Evolutionary conservation across 1,140 invertebrate genomes (phyloP), one percentile per base, ranked within the genome.

Genomic region (Frieseomelitta varia): DNA sequence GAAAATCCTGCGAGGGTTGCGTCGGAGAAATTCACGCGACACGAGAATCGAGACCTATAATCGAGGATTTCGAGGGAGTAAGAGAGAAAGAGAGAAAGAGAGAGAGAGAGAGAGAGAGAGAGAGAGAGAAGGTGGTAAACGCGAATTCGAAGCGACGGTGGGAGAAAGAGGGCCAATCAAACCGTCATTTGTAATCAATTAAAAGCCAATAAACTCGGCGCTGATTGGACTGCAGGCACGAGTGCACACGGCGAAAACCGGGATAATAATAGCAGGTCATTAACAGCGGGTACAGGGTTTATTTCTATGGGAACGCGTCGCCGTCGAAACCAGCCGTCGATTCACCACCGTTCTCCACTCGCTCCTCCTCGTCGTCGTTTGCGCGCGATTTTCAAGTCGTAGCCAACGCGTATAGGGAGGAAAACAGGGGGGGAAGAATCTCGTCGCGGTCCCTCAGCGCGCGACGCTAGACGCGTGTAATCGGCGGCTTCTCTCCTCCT

Each of bases 121-220:
- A 47, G 8, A 47, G 11, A 39, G 58, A 61, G 12, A n/a, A 61
- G 24, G 58, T n/a, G 58, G 58, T 0, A 12, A n/a, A 61, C 51
- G 56, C 39, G 56, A 30, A 58, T 30, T 21, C 24, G 24, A 27
- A 55, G 19, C 19, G 24, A 30, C 51, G 3, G 27, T 19, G 77
- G 53, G 76, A 87, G 88, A 17, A 85, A 90, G 90, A 93, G 87
- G 90, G 84, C 93, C 93, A 94, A 95, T 94, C 93, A 93, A 94
- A 93, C 91, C 91, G 92, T 92, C 94, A 94, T 94, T 94, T 94
- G 93, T 95, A 94, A 94, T 95, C 94, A 94, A 95, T 95, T 95
- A 95, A 94, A 94, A 94, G 93, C 91, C 94, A 95, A 94, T 94
- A 94, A 94, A 93, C 92, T 90, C 85, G 83, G 80, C 84, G 91